Conservation (phyloP, 2,113 vertebrate species). For the Notothenia coriiceps region DNA sequence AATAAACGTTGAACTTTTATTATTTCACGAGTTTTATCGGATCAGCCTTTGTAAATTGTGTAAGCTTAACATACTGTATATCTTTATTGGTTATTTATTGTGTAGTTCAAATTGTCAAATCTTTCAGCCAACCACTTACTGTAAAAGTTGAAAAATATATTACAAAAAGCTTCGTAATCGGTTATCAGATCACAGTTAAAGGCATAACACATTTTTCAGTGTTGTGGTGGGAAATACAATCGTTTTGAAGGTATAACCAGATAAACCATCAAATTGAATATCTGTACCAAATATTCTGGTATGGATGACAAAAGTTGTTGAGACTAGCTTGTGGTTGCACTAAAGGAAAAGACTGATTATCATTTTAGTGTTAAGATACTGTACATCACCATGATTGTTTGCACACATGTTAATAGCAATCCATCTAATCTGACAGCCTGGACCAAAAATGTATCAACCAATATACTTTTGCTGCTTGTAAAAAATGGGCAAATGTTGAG, state of each 20-base stretch:
- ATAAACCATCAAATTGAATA: no score
- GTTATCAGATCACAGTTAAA: background rate
- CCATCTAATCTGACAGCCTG: background rate
- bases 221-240: no score
- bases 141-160: background rate
- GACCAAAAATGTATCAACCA: background rate
- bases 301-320: no score
- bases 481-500: no score
- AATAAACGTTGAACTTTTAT: slow-evolving; percentile 11
- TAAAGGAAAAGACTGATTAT: background rate
- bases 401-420: background rate
- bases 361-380: no score
- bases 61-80: background rate
- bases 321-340: no score
- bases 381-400: background rate
- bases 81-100: background rate
- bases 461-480: background rate
- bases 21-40: background rate
- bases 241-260: no score
- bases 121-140: background rate
- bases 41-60: background rate
- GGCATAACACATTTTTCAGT: background rate
- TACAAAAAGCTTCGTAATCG: background rate
- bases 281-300: no score
- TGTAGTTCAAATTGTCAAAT: background rate